Evolutionary conservation across 1,140 invertebrate genomes (phyloP), one percentile per base, ranked within the genome.

Genomic region (Caerostris darwini): DNA sequence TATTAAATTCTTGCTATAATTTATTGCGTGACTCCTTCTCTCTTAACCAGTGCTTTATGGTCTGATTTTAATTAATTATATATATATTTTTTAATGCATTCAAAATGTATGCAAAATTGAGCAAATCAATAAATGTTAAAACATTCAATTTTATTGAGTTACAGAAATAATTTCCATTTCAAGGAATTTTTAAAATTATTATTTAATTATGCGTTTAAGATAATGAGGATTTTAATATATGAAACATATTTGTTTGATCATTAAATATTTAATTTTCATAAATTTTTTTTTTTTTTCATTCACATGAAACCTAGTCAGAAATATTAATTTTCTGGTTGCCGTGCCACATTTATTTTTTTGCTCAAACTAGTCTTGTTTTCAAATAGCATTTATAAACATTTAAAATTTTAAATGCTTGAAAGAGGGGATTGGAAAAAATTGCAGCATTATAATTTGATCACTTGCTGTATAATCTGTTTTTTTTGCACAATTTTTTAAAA

Each of bases 291-390:
- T 10, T 50, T 77, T 19, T 7, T 57, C 8, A 85, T 58, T 85
- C 56, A 85, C n/a, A 57, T 85, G 5, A 58, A n/a, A 34, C 56
- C 83, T 85, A 85, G 56, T 85, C 83, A 82, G 77, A 82, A 82
- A 10, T 82, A 82, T 17, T 10, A 54, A 12, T 58, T 57, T 59
- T 85, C 17, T 19, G 56, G 17, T 50, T 85, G 19, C 58, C 58
- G 83, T 85, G 83, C 83, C 83, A 85, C 83, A 58, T 54, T 85
- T 85, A 19, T 85, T 85, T 85, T 58, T 85, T 19, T 19, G 3
- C 7, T 85, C 10, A 59, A 59, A 4, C 83, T 85, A 85, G 83
- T 85, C 83, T 85, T 58, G 54, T 50, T 50, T 57, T 85, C 34
- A 12, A 85, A 34, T 59, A 56, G 17, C 83, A 77, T 77, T 77